Evolutionary conservation across 2,797 vertebrate species (phyloP).

Genomic region (Helostoma temminkii): DNA sequence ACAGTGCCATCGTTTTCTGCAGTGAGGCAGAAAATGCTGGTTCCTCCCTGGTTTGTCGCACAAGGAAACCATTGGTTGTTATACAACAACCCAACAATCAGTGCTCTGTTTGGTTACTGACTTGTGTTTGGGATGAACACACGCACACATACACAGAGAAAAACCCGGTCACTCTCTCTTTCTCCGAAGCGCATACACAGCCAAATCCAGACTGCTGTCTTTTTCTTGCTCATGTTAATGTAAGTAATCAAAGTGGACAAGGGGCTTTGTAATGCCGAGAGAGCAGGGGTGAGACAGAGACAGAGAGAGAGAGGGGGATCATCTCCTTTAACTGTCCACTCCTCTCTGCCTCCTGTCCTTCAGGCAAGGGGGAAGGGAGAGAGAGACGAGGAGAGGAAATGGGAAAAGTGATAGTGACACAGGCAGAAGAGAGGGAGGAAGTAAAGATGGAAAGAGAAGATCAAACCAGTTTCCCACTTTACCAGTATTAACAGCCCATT

Average conservation of each 20-base stretch:
- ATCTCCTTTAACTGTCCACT: slow-evolving; percentile 78
- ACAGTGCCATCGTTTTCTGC: slow-evolving; percentile 46
- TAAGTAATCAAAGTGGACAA: slow-evolving; percentile 83
- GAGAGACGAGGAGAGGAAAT: slow-evolving; percentile 15
- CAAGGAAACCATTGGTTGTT: slow-evolving; percentile 73
- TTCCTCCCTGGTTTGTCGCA: slow-evolving; percentile 65
- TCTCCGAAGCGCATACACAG: slow-evolving; percentile 47
- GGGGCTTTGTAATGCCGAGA: slow-evolving; percentile 77
- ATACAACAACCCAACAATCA: slow-evolving; percentile 73
- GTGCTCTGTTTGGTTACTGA: slow-evolving; percentile 75
- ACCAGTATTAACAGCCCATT: slow-evolving; percentile 23
- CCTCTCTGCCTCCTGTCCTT: slow-evolving; percentile 69
- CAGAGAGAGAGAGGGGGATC: slow-evolving; percentile 49
- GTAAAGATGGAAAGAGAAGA: slow-evolving; percentile 34
- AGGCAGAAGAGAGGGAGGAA: slow-evolving; percentile 14
- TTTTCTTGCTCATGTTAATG: slow-evolving; percentile 82
- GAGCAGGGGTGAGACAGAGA: slow-evolving; percentile 42
- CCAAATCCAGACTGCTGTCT: slow-evolving; percentile 59
- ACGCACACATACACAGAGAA: slow-evolving; percentile 13
- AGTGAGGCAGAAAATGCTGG: slow-evolving; percentile 55
- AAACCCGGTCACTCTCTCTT: slow-evolving; percentile 35
- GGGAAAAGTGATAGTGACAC: slow-evolving; percentile 50
- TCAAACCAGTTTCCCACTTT: slow-evolving; percentile 43
- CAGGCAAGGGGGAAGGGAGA: slow-evolving; percentile 47
- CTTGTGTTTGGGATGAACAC: slow-evolving; percentile 60